Percentiles rank a stretch among this genome's conserved stretches.
Evolutionary conservation across 2,797 vertebrate genomes (phyloP).

Genomic region (Brachyrhaphis roseni): DNA sequence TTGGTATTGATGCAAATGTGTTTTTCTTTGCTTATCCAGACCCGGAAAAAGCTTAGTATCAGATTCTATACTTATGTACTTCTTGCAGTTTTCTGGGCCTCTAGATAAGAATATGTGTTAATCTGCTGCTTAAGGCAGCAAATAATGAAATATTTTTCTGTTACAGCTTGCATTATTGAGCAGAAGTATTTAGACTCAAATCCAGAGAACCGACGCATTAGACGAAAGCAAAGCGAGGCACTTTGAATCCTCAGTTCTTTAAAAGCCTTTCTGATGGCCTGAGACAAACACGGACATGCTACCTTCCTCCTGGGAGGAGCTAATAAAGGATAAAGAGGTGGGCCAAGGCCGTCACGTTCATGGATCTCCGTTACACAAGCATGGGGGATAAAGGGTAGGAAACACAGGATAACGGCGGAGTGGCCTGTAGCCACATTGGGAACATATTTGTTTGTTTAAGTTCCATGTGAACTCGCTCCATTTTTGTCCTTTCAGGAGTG

Average conservation of each 20-base stretch:
- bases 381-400: conserved; percentile 41
- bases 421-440: conserved; percentile 36
- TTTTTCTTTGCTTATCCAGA: background rate
- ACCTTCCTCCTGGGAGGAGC: conserved; percentile 7
- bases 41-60: background rate
- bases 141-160: background rate
- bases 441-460: conserved; percentile 47
- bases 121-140: background rate
- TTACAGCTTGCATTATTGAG: background rate
- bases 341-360: conserved; percentile 5
- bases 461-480: conserved; percentile 20
- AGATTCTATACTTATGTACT: background rate
- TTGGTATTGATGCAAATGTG: background rate
- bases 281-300: conserved; percentile 14
- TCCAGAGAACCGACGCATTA: background rate
- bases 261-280: conserved; percentile 8
- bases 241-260: background rate
- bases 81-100: background rate
- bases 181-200: background rate
- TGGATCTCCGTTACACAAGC: conserved; percentile 13
- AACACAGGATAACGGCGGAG: conserved; percentile 24
- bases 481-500: conserved; percentile 39
- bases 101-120: background rate
- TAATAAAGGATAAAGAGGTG: conserved; percentile 16
- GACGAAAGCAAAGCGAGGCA: background rate